Base-by-base conservation (phyloP, 2,113 vertebrate genomes). In the Plectropomus leopardus region DNA sequence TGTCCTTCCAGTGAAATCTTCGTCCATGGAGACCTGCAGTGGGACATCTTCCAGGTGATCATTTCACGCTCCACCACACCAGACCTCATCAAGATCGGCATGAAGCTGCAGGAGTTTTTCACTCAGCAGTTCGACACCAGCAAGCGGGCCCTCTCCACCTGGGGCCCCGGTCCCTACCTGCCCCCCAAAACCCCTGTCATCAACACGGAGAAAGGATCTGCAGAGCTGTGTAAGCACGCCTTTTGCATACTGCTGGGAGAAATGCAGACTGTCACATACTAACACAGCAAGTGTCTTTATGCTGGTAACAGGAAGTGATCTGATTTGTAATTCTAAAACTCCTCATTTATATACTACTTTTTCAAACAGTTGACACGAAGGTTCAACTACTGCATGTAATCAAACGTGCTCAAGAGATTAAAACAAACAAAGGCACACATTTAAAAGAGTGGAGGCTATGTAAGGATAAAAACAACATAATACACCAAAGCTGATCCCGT, bases 1-100 rank as follows among this genome's bases (percentile, higher is more conserved):
- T 23, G 2, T 67, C 61, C 45, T 9, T 80, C 24, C 84, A 99
- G 98, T 89, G 97, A 97, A 88, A 98, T 99, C 91, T 99, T 99
- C 87, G 95, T 99, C 89, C 98, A 99, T 64, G 98, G 98, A 68
- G 98, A 99, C 91, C 88, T 99, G 92, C 97, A 99, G 89, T 99
- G 98, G 98, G 98, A 99, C 94, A 98, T 99, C 87, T 99, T 99
- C 93, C 98, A 99, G 95, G 98, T 99, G 80, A 99, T 99, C 94
- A 99, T 99, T 93, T 99, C 98, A 47, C 96, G 98, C 91, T 99
- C 98, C 0, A 99, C 98, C 50, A 99, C 98, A 0, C 98, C 98
- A 58, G 98, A 99, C 93, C 96, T 99, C 78, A 99, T 99, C 92
- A 99, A 99, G 96, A 99, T 99, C 71, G 98, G 98, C 93, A 98